Conservation (phyloP, 2,888 invertebrate genomes). For the Bellardia pandia region DNA sequence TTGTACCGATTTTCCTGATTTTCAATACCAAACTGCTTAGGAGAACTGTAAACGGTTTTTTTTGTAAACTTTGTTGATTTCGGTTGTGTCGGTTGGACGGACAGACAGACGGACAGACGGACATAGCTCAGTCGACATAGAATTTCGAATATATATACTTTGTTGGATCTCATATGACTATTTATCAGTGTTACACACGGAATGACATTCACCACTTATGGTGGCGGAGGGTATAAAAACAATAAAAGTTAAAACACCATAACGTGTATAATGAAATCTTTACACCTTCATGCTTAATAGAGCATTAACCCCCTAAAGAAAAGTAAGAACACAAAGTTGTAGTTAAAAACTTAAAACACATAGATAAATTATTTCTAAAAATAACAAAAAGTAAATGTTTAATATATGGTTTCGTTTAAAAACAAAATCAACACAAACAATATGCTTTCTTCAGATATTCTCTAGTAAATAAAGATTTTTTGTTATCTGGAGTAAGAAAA, state of each 20-base stretch:
- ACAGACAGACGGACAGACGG: no score
- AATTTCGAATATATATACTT: no score
- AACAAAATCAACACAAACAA: not conserved
- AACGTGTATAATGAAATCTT: constrained; percentile 60
- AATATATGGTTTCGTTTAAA: constrained; percentile 15
- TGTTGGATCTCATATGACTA: no score
- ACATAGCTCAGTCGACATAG: no score
- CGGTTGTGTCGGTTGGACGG: no score
- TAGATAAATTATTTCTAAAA: constrained; percentile 6
- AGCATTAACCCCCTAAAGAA: constrained; percentile 51
- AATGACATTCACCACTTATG: no score
- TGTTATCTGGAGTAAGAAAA: constrained; percentile 1
- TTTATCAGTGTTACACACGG: no score
- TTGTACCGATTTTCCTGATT: no score
- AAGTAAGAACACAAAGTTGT: not conserved
- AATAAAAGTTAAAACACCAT: constrained; percentile 45
- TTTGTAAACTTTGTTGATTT: no score
- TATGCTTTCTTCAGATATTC: not conserved
- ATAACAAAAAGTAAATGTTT: constrained; percentile 5
- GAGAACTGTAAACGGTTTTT: no score
- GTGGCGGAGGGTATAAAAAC: not conserved
- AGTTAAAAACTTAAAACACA: not conserved
- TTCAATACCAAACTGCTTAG: no score
- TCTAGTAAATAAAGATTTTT: not conserved
- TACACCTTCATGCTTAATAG: constrained; percentile 68